Evolutionary conservation across 92 coral and sea anemone genomes (phyloP).

Genomic region (Palythoa grandis): DNA sequence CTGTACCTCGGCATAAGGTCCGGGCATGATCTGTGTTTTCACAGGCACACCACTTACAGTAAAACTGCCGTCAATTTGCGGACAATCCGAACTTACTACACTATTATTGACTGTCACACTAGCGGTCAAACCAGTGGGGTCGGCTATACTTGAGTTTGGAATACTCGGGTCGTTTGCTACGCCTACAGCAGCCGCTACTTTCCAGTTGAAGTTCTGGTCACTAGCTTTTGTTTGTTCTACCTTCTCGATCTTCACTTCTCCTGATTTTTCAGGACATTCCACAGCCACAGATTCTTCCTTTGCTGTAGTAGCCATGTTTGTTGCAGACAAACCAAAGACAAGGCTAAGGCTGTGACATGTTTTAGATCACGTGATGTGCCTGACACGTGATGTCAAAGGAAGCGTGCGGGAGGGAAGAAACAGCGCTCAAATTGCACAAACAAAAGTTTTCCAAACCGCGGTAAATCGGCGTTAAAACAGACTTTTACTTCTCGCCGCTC

Average conservation of each 20-base stretch:
- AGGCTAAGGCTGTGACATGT: conserved; percentile 81
- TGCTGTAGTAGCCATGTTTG: conserved; percentile 88
- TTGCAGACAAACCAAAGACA: conserved; percentile 63
- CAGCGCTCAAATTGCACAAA: conserved; percentile 11
- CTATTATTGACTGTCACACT: conserved; percentile 64
- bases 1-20: conserved; percentile 90
- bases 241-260: conserved; percentile 95
- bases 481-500: conserved; percentile 30
- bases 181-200: conserved; percentile 77
- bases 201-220: conserved; percentile 94
- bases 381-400: conserved; percentile 83
- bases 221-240: conserved; percentile 86
- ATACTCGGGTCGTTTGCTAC: conserved; percentile 71
- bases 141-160: conserved; percentile 57
- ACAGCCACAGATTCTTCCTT: conserved; percentile 75
- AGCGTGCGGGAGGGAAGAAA: conserved; percentile 40
- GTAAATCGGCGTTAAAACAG: conserved; percentile 5
- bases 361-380: conserved; percentile 66
- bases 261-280: conserved; percentile 85
- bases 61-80: conserved; percentile 80
- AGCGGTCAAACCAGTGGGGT: conserved; percentile 70
- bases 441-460: conserved; percentile 11
- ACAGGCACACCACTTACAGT: conserved; percentile 83
- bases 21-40: conserved; percentile 91
- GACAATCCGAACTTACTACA: conserved; percentile 80